Evolutionary conservation across 2,888 invertebrate genomes (phyloP).

Genomic region (Leptinotarsa peninsularis): DNA sequence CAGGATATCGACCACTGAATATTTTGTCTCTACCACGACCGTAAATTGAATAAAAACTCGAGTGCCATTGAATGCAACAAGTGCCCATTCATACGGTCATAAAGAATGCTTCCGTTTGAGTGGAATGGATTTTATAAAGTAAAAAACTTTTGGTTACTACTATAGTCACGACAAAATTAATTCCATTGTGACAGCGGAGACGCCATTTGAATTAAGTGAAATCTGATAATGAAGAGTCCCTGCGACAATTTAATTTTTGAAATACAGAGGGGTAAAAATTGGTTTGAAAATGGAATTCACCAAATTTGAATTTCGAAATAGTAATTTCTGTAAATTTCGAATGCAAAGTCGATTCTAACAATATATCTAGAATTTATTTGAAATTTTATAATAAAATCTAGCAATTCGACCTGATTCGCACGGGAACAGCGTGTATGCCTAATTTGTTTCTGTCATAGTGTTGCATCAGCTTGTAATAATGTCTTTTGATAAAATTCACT

Average conservation of each 20-base stretch:
- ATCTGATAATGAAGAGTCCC: background rate
- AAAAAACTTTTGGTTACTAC: background rate
- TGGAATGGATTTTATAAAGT: background rate
- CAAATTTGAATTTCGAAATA: too few species aligned
- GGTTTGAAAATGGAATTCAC: too few species aligned
- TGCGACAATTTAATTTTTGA: background rate
- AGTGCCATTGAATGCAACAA: slow-evolving; percentile 9
- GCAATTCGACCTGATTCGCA: too few species aligned
- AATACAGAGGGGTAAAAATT: background rate
- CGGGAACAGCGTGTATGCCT: too few species aligned
- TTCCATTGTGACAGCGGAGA: slow-evolving; percentile 2
- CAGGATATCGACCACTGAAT: slow-evolving; percentile 1
- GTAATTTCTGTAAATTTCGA: too few species aligned
- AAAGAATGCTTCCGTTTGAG: slow-evolving; percentile 1
- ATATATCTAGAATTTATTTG: too few species aligned
- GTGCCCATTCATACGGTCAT: slow-evolving; percentile 1
- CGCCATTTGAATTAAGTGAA: background rate
- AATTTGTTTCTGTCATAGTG: too few species aligned
- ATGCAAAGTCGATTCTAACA: too few species aligned
- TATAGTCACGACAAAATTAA: background rate
- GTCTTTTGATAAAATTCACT: too few species aligned
- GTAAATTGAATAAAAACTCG: slow-evolving; percentile 8
- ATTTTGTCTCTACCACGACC: background rate
- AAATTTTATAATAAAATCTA: too few species aligned
- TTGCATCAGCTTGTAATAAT: too few species aligned